phyloP scores from a whole-genome alignment of 2,888 invertebrate genomes.

The Dryococelus australis region DNA sequence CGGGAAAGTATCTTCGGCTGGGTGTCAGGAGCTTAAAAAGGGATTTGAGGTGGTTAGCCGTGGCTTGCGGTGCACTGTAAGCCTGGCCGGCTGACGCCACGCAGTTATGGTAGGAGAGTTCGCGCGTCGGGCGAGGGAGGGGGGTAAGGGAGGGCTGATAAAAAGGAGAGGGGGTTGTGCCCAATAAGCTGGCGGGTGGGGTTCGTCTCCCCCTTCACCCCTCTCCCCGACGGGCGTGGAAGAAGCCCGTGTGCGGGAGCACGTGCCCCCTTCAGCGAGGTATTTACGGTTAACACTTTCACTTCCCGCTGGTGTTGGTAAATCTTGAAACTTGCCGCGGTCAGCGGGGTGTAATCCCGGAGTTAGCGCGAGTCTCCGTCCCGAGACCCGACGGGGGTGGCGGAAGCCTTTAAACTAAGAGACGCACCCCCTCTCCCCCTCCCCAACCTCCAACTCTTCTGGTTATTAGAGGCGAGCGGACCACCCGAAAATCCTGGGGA shows the following conservation, averaged over 20 bases:
- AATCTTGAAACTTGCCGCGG: conserved; percentile 5
- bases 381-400: background rate
- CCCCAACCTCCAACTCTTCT: too few species aligned
- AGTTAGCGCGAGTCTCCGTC: background rate
- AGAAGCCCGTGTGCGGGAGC: background rate
- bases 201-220: background rate
- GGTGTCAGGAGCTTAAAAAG: conserved; percentile 23
- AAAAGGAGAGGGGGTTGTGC: background rate
- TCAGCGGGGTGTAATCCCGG: conserved; percentile 16
- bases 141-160: background rate
- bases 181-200: conserved; percentile 2
- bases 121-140: background rate
- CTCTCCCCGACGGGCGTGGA: background rate
- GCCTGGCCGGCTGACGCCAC: background rate
- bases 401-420: conserved; percentile 3
- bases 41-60: conserved; percentile 29
- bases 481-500: background rate
- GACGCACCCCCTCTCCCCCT: background rate
- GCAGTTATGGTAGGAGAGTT: conserved; percentile 10
- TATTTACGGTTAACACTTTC: conserved; percentile 11
- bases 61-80: conserved; percentile 6
- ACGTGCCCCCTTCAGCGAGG: background rate
- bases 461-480: conserved; percentile 11
- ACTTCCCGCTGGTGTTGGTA: conserved; percentile 1
- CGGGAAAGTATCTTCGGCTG: background rate